Base-by-base conservation (phyloP, 1,140 invertebrate genomes). In the Drosophila elegans region DNA sequence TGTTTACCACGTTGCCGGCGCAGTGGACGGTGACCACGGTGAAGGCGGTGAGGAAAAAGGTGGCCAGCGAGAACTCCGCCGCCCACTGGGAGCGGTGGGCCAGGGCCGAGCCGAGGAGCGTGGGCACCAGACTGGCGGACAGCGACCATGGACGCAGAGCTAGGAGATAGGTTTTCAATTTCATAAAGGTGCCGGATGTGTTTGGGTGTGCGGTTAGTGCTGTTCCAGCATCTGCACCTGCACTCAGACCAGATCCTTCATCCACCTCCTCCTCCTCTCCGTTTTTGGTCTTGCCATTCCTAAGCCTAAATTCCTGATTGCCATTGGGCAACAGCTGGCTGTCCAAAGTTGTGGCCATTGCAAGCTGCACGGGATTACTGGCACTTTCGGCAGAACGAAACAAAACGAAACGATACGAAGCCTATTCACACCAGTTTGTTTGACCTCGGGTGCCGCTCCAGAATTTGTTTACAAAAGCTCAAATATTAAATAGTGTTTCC, bases 1-100 rank as follows among this genome's bases (percentile, higher is more conserved):
- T 99, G 91, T 99, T 99, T 1, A 99, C 98, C n/a, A 99, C 95
- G 93, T 99, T 99, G 39, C 98, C 98, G 57, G 98, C 98, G 51
- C 97, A 97, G 92, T 99, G 98, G 3, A 99, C 98, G 12, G 96
- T 97, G 52, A 98, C 93, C 6, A 98, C 95, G 2, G 97, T 98
- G 46, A 97, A 94, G 25, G 97, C 93, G 1, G 97, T 98, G 1
- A 98, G 93, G 7, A 98, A 78, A 60, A 98, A 94, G 3, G 96
- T 96, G 42, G 96, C 90, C 92, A 96, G 94, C 85, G 95, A 97
- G 88, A 98, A 98, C 48, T 96, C 94, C 42, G 93, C 94, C 2
- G 95, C 86, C 80, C 95, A 93, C 27, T 95, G 94, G 41, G 95
- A 93, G 86, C 98, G 97, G 92, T 97, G 97, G 1, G 97, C 97